Evolutionary conservation across 2,888 invertebrate species (phyloP).

Genomic region (Megalurothrips usitatus): DNA sequence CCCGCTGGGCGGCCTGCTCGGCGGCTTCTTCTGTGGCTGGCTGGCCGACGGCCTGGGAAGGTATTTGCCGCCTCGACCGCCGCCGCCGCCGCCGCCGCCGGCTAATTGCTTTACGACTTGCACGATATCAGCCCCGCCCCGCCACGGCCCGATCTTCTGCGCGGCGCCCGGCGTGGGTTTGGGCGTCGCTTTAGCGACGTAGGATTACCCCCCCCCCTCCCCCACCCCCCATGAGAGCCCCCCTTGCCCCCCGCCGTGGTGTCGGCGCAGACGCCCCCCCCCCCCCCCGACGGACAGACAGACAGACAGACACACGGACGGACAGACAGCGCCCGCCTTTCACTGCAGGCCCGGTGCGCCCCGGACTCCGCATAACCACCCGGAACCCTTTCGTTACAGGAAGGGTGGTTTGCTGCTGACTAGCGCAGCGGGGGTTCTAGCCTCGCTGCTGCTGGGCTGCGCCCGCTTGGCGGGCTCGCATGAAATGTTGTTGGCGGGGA

Average conservation of each 20-base stretch:
- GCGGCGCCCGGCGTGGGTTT: too few relatives aligned
- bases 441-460: conserved; percentile 92
- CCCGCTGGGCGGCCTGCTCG: conserved; percentile 96
- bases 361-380: not conserved
- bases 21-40: conserved; percentile 93
- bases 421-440: conserved; percentile 88
- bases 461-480: conserved; percentile 89
- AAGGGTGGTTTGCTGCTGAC: conserved; percentile 92
- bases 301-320: not conserved
- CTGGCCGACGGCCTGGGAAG: conserved; percentile 96
- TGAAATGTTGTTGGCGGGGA: conserved; percentile 94
- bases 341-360: not conserved
- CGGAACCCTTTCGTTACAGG: conserved; percentile 53
- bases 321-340: not conserved
- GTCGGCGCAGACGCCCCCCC: too few relatives aligned
- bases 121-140: too few relatives aligned
- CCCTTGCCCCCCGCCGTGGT: too few relatives aligned
- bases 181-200: too few relatives aligned
- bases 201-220: too few relatives aligned
- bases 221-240: too few relatives aligned
- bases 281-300: too few relatives aligned
- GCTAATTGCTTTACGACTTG: too few relatives aligned
- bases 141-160: too few relatives aligned
- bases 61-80: conserved; percentile 51
- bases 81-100: too few relatives aligned